Evolutionary conservation across 2,888 invertebrate species (phyloP).

Genomic region (Carcina quercana): DNA sequence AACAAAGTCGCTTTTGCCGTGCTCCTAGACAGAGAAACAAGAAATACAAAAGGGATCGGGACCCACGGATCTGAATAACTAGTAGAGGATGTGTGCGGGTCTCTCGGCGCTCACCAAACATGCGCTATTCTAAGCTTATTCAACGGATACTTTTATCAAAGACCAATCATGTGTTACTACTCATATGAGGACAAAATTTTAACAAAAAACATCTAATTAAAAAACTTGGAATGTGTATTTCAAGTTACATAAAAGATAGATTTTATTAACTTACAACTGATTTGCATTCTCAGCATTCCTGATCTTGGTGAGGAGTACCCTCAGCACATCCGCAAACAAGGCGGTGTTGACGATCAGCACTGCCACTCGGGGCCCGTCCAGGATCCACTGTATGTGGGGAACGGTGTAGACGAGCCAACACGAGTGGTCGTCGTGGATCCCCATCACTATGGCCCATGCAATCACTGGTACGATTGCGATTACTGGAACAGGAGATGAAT

Average conservation of each 20-base stretch:
- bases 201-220: no score
- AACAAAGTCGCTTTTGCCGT: slow-evolving; percentile 79
- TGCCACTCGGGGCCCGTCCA: slow-evolving; percentile 74
- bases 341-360: slow-evolving; percentile 73
- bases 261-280: slow-evolving; percentile 63
- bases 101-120: no score
- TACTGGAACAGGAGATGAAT: slow-evolving; percentile 38
- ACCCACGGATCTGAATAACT: slow-evolving; percentile 3
- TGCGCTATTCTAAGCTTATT: no score
- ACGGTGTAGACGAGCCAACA: slow-evolving; percentile 77
- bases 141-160: no score
- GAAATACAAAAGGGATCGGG: no score
- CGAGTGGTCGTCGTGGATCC: slow-evolving; percentile 58
- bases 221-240: no score
- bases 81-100: background rate
- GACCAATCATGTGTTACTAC: no score
- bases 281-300: slow-evolving; percentile 66
- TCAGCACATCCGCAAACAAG: slow-evolving; percentile 77
- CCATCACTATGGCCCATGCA: slow-evolving; percentile 72
- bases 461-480: slow-evolving; percentile 67
- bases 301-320: slow-evolving; percentile 78
- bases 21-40: slow-evolving; percentile 55
- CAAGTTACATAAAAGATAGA: no score
- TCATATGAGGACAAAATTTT: no score
- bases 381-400: slow-evolving; percentile 73